A percentile compares a stretch with the other conserved stretches of the same genome.
These are phyloP conservation scores for Unio delphinus DNA, from an alignment of 2,888 invertebrate genomes.

Conservation along the genomic window DNA sequence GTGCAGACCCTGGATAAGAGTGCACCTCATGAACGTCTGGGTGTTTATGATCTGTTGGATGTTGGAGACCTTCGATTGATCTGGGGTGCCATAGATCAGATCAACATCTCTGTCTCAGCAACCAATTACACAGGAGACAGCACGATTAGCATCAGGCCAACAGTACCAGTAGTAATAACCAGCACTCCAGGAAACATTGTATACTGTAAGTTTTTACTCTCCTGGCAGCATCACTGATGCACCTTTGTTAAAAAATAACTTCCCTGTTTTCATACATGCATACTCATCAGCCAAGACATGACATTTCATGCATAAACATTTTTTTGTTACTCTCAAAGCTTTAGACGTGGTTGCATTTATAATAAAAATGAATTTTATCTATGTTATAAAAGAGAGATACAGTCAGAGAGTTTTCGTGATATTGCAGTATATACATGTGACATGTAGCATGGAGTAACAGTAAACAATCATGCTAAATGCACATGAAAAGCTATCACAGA, in stretches of 20 bases:
- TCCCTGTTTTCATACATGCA: background rate
- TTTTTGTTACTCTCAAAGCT: too few relatives aligned
- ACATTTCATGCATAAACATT: background rate
- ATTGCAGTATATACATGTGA: too few relatives aligned
- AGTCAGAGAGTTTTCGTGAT: too few relatives aligned
- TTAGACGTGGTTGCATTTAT: too few relatives aligned
- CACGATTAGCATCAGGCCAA: constrained; percentile 28
- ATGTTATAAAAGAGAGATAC: too few relatives aligned
- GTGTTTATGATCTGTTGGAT: constrained; percentile 40
- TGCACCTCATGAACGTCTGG: constrained; percentile 38
- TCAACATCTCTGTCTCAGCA: constrained; percentile 22
- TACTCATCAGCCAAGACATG: background rate
- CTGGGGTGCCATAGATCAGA: constrained; percentile 33
- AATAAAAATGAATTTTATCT: too few relatives aligned
- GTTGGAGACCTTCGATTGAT: constrained; percentile 43
- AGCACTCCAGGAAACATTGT: constrained; percentile 30
- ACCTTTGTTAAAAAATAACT: background rate
- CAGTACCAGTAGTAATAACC: constrained; percentile 16
- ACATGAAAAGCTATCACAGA: too few relatives aligned
- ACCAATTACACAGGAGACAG: constrained; percentile 42
- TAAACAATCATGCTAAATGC: too few relatives aligned
- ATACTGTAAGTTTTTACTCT: constrained; percentile 29
- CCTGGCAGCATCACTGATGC: background rate
- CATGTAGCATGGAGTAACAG: too few relatives aligned
- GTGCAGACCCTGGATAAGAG: constrained; percentile 35